These are phyloP conservation scores for Drosophila athabasca DNA, from an alignment of 1,140 invertebrate genomes.

Conservation along the genomic window DNA sequence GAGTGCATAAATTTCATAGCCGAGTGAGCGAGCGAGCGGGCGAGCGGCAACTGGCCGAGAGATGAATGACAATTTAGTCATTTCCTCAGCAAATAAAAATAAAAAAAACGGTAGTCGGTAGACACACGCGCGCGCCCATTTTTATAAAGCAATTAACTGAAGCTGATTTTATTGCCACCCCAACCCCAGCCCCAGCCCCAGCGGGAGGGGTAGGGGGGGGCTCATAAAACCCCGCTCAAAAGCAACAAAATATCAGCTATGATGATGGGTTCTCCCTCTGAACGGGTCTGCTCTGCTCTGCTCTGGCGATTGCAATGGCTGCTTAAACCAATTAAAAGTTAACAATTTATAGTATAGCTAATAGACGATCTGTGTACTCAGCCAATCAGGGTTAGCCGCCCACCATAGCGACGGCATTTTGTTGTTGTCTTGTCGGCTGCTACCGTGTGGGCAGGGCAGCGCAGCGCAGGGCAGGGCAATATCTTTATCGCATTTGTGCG, in stretches of 20 bases:
- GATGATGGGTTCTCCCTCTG: slow-evolving; percentile 17
- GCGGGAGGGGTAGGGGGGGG: background rate
- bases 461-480: background rate
- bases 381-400: slow-evolving; percentile 72
- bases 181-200: too few species aligned
- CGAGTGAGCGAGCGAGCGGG: slow-evolving; percentile 7
- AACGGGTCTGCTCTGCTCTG: background rate
- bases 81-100: slow-evolving; percentile 24
- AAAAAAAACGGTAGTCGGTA: slow-evolving; percentile 45
- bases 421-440: slow-evolving; percentile 38
- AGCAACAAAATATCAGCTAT: slow-evolving; percentile 9
- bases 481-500: too few species aligned
- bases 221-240: slow-evolving; percentile 66
- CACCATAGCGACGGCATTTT: slow-evolving; percentile 53
- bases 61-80: slow-evolving; percentile 52
- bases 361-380: slow-evolving; percentile 76
- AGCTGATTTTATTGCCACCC: slow-evolving; percentile 70
- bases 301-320: slow-evolving; percentile 55
- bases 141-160: slow-evolving; percentile 76
- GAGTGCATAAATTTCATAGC: slow-evolving; percentile 41
- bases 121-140: slow-evolving; percentile 68
- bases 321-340: slow-evolving; percentile 77
- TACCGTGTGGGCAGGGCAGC: slow-evolving; percentile 5
- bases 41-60: slow-evolving; percentile 11
- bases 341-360: slow-evolving; percentile 74